These are phyloP conservation scores for Hyles euphorbiae DNA, from an alignment of 1,140 invertebrate genomes.

Conservation along the genomic window DNA sequence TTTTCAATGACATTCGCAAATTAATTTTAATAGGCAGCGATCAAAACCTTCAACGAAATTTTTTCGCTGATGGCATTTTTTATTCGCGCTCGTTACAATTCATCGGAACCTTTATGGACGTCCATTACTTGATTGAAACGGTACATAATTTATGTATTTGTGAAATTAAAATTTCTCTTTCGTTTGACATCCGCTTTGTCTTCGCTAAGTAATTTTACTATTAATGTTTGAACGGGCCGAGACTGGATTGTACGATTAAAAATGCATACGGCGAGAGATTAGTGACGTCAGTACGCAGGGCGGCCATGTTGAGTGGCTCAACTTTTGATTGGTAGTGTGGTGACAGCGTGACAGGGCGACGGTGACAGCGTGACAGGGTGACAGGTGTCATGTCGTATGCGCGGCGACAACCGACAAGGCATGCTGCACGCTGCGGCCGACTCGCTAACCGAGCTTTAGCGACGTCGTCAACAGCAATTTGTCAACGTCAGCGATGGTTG, in stretches of 20 bases:
- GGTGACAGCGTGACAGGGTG: constrained; percentile 4
- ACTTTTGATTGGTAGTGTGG: neutral
- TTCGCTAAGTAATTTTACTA: constrained; percentile 9
- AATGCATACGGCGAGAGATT: constrained; percentile 5
- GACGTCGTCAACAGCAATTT: constrained; percentile 15
- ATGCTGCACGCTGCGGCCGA: neutral
- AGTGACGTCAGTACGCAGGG: neutral
- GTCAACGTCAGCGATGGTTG: constrained; percentile 15
- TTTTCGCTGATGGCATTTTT: neutral
- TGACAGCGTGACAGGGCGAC: neutral
- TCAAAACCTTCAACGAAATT: neutral
- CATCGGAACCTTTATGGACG: constrained; percentile 5
- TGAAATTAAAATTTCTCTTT: constrained; percentile 17
- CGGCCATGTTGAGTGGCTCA: neutral
- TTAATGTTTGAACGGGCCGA: constrained; percentile 12
- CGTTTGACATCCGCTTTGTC: constrained; percentile 4
- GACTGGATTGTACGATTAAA: constrained; percentile 7
- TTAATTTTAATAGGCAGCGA: constrained; percentile 12
- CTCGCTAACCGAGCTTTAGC: neutral
- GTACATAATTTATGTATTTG: constrained; percentile 19
- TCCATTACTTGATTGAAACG: constrained; percentile 12
- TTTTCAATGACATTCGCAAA: constrained; percentile 11
- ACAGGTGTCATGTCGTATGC: constrained; percentile 15
- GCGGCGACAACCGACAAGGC: constrained; percentile 8
- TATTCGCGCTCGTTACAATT: constrained; percentile 6